phyloP scores from a whole-genome alignment of 2,113 vertebrate species.

The Cynoglossus semilaevis region DNA sequence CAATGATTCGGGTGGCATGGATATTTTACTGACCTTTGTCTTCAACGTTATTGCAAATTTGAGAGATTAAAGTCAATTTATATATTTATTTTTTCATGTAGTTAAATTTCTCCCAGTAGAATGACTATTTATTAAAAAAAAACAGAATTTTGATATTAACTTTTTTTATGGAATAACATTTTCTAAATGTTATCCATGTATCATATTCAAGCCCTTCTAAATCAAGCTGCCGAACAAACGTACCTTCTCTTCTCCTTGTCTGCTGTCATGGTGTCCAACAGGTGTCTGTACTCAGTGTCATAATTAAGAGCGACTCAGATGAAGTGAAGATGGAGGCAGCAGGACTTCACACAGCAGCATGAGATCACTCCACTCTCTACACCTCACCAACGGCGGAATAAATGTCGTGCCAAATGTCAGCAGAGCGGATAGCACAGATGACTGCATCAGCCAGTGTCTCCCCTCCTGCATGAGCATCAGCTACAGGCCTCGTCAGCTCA shows the following conservation, averaged over 20 bases:
- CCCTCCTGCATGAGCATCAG: constrained; percentile 39
- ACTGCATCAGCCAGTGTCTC: constrained; percentile 25
- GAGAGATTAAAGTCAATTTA: too few species aligned
- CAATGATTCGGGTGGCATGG: too few species aligned
- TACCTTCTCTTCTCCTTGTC: constrained; percentile 70
- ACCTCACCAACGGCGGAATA: constrained; percentile 39
- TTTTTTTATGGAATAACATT: too few species aligned
- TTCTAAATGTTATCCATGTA: too few species aligned
- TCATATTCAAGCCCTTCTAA: too few species aligned
- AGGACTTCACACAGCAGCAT: constrained; percentile 32
- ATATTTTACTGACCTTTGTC: too few species aligned
- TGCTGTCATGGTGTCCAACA: constrained; percentile 49
- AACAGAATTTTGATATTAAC: too few species aligned
- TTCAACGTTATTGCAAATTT: too few species aligned
- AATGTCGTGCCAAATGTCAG: constrained; percentile 39
- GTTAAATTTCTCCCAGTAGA: too few species aligned
- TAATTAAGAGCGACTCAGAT: constrained; percentile 9
- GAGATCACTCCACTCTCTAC: constrained; percentile 19
- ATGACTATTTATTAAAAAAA: too few species aligned
- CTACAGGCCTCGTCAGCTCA: constrained; percentile 29
- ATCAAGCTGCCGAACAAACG: too few species aligned
- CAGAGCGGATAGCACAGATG: constrained; percentile 30
- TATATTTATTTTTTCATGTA: too few species aligned
- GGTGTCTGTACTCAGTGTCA: constrained; percentile 17
- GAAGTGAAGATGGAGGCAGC: constrained; percentile 3